phyloP scores from a whole-genome alignment of 2,797 vertebrate genomes.

The Sorex maritimensis region DNA sequence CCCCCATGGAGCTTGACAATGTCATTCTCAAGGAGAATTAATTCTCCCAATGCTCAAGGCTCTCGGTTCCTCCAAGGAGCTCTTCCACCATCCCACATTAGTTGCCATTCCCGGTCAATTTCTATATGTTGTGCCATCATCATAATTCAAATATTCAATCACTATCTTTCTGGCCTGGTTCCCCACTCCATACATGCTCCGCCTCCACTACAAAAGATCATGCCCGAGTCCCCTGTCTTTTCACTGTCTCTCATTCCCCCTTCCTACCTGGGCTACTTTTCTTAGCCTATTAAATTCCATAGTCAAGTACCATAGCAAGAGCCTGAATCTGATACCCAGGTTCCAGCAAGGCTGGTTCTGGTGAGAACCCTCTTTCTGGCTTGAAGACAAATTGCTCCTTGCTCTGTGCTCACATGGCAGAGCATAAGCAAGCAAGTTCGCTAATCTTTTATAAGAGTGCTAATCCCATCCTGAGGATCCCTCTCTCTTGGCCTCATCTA shows the following conservation, averaged over 20 bases:
- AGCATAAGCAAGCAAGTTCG: too few species aligned
- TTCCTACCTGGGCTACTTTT: conserved; percentile 9
- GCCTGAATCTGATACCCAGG: not conserved
- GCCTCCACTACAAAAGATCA: not conserved
- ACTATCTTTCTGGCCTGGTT: not conserved
- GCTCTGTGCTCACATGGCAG: too few species aligned
- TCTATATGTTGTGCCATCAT: not conserved
- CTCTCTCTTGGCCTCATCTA: too few species aligned
- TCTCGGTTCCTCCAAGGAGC: conserved; percentile 21
- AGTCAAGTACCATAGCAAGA: not conserved
- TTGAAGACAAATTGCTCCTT: too few species aligned
- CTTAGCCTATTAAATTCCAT: not conserved
- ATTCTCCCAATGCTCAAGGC: not conserved
- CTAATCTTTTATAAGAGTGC: too few species aligned
- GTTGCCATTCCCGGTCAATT: not conserved
- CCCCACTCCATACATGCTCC: not conserved
- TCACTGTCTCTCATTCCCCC: not conserved
- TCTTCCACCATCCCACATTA: not conserved
- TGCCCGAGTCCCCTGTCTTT: not conserved
- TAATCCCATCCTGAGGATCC: too few species aligned
- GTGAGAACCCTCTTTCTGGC: too few species aligned
- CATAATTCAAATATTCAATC: not conserved
- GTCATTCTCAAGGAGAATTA: not conserved
- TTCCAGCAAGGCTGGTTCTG: not conserved
- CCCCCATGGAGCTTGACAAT: not conserved